Percentiles rank a stretch among this genome's conserved stretches.
Evolutionary conservation across 2,113 vertebrate genomes (phyloP).

Genomic region (Chamaetylas fuelleborni): DNA sequence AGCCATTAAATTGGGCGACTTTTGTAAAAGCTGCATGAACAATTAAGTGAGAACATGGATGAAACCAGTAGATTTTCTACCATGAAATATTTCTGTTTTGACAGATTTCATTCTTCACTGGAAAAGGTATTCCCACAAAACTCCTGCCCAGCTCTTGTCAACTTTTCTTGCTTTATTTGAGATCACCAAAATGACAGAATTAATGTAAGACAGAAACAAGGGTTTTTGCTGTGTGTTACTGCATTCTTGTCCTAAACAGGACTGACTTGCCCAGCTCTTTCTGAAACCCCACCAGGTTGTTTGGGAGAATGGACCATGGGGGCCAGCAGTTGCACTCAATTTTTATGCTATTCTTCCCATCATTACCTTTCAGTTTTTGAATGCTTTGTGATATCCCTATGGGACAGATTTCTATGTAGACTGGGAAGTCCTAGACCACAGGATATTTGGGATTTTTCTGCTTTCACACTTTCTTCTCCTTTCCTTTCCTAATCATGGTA

Average conservation of each 20-base stretch:
- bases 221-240: neutral
- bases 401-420: neutral
- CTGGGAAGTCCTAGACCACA: neutral
- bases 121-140: neutral
- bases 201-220: neutral
- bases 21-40: neutral
- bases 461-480: neutral
- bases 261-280: neutral
- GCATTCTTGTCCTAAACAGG: neutral
- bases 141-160: neutral
- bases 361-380: neutral
- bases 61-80: neutral
- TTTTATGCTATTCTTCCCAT: neutral
- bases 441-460: neutral
- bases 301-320: neutral
- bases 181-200: neutral
- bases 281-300: fast-evolving
- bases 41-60: neutral
- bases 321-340: neutral
- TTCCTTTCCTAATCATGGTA: neutral
- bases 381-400: neutral
- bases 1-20: neutral
- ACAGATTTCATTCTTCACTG: neutral
- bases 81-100: neutral
- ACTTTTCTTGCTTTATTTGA: neutral